Conservation (phyloP, 1,140 invertebrate genomes). For the Bombus pyrosoma region DNA sequence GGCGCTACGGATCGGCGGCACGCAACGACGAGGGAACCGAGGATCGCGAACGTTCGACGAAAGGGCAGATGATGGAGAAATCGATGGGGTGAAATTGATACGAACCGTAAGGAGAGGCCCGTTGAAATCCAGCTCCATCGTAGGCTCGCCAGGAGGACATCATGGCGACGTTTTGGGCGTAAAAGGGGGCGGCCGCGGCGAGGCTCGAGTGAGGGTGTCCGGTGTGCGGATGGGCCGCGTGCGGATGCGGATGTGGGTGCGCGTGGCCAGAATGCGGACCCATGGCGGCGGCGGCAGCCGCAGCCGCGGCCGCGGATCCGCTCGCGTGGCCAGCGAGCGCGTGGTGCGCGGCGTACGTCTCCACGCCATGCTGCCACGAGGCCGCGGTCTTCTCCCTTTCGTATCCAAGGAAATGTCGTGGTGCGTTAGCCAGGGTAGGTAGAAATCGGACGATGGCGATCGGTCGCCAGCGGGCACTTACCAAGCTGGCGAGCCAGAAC, state of each 20-base stretch:
- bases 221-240: constrained; percentile 78
- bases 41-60: not conserved
- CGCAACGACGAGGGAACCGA: not conserved
- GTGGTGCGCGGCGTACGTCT: constrained; percentile 80
- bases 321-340: constrained; percentile 79
- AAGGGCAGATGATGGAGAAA: rapidly evolving
- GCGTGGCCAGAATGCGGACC: constrained; percentile 74
- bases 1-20: too few species aligned
- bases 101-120: constrained; percentile 88
- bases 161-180: constrained; percentile 88
- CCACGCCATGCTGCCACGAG: constrained; percentile 81
- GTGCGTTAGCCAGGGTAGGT: not conserved
- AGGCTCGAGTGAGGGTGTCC: constrained; percentile 79
- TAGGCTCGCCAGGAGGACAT: constrained; percentile 91
- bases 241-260: constrained; percentile 74
- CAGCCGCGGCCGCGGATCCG: constrained; percentile 71
- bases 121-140: constrained; percentile 88
- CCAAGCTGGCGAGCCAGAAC: constrained; percentile 79
- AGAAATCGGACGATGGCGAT: not conserved
- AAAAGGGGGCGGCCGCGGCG: constrained; percentile 84
- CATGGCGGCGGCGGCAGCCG: constrained; percentile 74
- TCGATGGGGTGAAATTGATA: constrained; percentile 10
- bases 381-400: constrained; percentile 77
- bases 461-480: constrained; percentile 45
- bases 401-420: not conserved